Base-by-base conservation (phyloP, 2,113 vertebrate species). In the Oreochromis aureus region DNA sequence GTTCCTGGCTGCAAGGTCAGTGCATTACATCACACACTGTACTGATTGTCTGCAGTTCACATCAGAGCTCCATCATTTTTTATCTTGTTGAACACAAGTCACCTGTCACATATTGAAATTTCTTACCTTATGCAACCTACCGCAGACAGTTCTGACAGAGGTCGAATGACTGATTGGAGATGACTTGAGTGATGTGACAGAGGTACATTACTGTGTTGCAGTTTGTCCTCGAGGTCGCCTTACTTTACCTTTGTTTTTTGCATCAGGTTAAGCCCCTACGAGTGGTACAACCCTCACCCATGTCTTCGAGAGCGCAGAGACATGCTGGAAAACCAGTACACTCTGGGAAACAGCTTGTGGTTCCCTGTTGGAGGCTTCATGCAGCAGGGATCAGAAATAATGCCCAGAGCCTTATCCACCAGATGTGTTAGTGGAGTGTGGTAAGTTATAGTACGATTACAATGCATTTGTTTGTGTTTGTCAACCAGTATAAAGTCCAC, bases 321-420 rank as follows among this genome's bases (percentile, higher is more conserved):
- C 93, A 95, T 99, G 84, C 89, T 99, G 95, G 98, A 98, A 95
- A 98, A 99, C 96, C 98, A 99, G 94, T 99, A 98, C 96, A 99
- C 98, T 0, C 89, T 99, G 82, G 98, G 98, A 22, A 99, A 98
- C 97, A 99, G 98, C 95, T 95, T 99, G 86, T 99, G 98, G 98
- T 98, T 99, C 92, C 98, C 98, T 0, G 96, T 99, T 0, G 98
- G 98, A 2, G 98, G 98, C n/a, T 99, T 99, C 95, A 98, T 99
- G 98, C 98, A 99, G 92, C 98, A 99, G 91, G 98, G 98, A 10
- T 98, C 98, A 1, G 98, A 98, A 95, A 97, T 99, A 91, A 98
- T 98, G 97, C 98, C 98, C 56, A 96, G 98, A 16, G 98, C 98
- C 0, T 95, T 99, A 66, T 98, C 98, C 66, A 98, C 98, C 0